phyloP scores from a whole-genome alignment of 2,797 vertebrate genomes.

The Enoplosus armatus region DNA sequence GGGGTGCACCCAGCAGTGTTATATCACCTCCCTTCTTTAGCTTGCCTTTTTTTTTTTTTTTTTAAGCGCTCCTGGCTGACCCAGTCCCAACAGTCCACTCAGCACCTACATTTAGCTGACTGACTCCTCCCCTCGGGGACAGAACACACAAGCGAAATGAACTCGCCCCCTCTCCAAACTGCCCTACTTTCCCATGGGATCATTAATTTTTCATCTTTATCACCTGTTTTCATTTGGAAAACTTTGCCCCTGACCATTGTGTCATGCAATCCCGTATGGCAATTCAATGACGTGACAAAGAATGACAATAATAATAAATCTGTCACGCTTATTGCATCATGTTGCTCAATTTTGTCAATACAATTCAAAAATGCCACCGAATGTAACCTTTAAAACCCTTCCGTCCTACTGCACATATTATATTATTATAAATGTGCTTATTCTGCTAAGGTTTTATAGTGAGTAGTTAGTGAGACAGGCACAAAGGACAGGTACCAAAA shows the following conservation, averaged over 20 bases:
- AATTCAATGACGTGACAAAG: background rate
- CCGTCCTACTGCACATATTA: slow-evolving; percentile 3
- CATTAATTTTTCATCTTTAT: background rate
- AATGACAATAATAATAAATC: background rate
- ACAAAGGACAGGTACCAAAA: background rate
- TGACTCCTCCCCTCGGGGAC: slow-evolving; percentile 58
- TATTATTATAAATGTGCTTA: background rate
- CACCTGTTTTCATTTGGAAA: background rate
- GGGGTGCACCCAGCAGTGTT: slow-evolving; percentile 28
- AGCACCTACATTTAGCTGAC: slow-evolving; percentile 77
- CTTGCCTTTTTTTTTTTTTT: slow-evolving; percentile 61
- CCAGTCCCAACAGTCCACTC: slow-evolving; percentile 65
- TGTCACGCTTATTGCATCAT: background rate
- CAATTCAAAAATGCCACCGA: background rate
- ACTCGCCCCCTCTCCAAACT: slow-evolving; percentile 17
- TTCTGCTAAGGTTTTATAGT: background rate
- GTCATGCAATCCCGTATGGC: background rate
- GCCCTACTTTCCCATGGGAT: slow-evolving; percentile 2
- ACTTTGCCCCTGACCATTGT: background rate
- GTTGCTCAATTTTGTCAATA: background rate
- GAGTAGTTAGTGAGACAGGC: background rate
- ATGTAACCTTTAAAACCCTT: background rate
- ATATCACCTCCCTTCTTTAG: slow-evolving; percentile 31
- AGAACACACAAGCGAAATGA: slow-evolving; percentile 53
- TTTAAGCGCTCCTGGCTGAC: slow-evolving; percentile 54